Evolutionary conservation across 2,797 vertebrate species (phyloP), one percentile per base, ranked within the genome.

Genomic region (Melopsittacus undulatus): DNA sequence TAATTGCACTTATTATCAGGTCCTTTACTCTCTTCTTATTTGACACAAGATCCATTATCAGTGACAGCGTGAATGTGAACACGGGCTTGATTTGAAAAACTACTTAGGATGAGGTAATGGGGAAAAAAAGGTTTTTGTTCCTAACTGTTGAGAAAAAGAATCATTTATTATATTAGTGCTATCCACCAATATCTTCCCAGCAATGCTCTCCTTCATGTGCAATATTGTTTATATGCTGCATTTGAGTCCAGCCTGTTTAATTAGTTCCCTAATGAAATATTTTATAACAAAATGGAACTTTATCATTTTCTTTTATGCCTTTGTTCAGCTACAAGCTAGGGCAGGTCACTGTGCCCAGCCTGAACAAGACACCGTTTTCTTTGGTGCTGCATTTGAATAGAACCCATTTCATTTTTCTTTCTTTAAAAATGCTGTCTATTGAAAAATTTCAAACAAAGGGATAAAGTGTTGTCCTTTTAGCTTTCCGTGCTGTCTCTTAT

Each of bases 1-100:
- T 98, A 97, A 98, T 98, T 97, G 96, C 95, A 70, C 96, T 97
- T 97, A 98, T 98, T 98, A 98, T 97, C 93, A 81, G 95, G 93
- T 97, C 95, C 96, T 98, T 97, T 98, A 93, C 97, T 94, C 91
- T 96, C 94, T 96, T 98, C 96, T 96, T 95, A 95, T 97, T 97
- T 98, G 97, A 98, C 97, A 97, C 62, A 74, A 97, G 96, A 97
- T 97, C 97, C 97, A 97, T 98, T 98, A 98, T 97, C 97, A 87
- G 94, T 97, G 96, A 97, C 97, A 97, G 96, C 95, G 46, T 97
- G 97, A 97, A 96, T 96, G 92, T 69, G 96, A 97, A 96, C 92
- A 97, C 32, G 57, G 93, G 92, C 96, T 97, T 97, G 92, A 96
- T 97, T 97, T 96, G 73, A 95, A 96, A 97, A 97, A 95, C 95